A percentile compares a stretch with the other conserved stretches of the same genome.
These are phyloP conservation scores for Triops cancriformis DNA, from an alignment of 1,140 invertebrate species.

Conservation along the genomic window DNA sequence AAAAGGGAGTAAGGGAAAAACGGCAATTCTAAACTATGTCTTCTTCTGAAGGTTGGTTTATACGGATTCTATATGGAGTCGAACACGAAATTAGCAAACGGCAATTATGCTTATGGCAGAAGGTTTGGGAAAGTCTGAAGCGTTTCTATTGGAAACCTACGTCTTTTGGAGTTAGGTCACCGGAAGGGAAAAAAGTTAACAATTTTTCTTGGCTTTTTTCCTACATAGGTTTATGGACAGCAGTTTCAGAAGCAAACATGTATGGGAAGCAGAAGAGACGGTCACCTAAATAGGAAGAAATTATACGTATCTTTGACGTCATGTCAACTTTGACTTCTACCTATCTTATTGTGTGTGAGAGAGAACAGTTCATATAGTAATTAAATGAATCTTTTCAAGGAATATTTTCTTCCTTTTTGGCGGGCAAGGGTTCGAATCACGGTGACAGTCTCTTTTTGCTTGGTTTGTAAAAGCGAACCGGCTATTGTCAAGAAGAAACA, in stretches of 20 bases:
- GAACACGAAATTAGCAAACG: neutral
- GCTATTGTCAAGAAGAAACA: constrained; percentile 3
- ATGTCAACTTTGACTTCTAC: too few relatives aligned
- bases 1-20: neutral
- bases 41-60: neutral
- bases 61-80: neutral
- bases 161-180: neutral
- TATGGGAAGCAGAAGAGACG: neutral
- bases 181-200: neutral
- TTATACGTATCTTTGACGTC: neutral
- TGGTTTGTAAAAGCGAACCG: neutral
- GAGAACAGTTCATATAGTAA: too few relatives aligned
- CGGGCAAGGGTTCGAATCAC: neutral
- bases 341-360: too few relatives aligned
- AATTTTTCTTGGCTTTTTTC: neutral
- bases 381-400: too few relatives aligned
- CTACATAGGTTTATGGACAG: neutral
- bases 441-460: constrained; percentile 1
- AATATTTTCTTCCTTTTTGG: too few relatives aligned
- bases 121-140: neutral
- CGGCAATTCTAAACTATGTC: constrained; percentile 1
- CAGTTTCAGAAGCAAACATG: neutral
- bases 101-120: neutral
- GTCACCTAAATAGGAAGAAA: neutral
- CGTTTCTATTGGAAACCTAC: neutral